phyloP scores from a whole-genome alignment of 2,797 vertebrate species.

The Cryptoblepharus egeriae region DNA sequence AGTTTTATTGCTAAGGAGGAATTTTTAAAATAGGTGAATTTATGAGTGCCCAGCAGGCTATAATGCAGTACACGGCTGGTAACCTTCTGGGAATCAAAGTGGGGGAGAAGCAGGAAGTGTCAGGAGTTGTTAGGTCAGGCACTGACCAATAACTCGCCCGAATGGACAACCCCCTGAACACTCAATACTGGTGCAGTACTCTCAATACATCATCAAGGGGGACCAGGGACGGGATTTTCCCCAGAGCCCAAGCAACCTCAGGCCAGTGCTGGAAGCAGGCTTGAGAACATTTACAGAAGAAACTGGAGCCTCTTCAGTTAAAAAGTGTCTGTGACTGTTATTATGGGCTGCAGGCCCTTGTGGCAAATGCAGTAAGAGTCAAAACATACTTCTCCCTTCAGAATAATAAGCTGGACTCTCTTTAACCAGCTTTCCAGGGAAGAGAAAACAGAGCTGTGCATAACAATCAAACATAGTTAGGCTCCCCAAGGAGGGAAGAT shows the following conservation, averaged over 20 bases:
- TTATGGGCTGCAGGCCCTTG: constrained; percentile 11
- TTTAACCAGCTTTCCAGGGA: constrained; percentile 10
- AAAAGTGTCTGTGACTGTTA: neutral
- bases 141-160: no score
- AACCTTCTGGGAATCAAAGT: neutral
- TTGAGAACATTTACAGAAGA: neutral
- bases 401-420: constrained; percentile 20
- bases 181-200: no score
- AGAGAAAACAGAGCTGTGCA: neutral
- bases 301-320: neutral
- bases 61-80: neutral
- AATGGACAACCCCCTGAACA: no score
- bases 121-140: no score
- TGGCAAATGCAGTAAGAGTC: neutral
- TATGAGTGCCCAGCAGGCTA: neutral
- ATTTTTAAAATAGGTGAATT: neutral
- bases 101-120: no score
- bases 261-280: no score
- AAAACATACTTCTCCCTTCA: constrained; percentile 1
- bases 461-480: neutral
- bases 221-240: no score
- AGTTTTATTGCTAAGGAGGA: neutral
- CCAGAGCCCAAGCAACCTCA: no score
- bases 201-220: no score
- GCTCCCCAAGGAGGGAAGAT: constrained; percentile 9